Base-by-base conservation (phyloP, 2,113 vertebrate genomes). In the Gambusia holbrooki region DNA sequence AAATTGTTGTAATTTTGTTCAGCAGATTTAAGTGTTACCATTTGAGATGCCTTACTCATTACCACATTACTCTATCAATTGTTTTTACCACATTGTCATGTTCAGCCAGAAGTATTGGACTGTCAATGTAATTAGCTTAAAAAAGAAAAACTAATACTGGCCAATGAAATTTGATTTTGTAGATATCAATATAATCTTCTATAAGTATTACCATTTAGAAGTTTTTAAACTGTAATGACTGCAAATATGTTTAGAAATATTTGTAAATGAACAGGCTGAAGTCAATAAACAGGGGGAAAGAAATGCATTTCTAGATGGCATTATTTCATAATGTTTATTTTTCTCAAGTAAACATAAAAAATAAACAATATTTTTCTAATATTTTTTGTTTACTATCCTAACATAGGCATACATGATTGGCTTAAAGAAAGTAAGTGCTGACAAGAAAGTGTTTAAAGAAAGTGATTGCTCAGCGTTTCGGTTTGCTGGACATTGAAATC, bases 391-490 rank as follows among this genome's bases (percentile, higher is more conserved):
- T 8, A n/a, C 7, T n/a, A 58, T 48, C 22, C 51, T 58, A n/a
- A 8, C 51, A 25, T 1, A 58, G 51, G 51, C 17, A 58, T 11
- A n/a, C n/a, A 11, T 25, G 51, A 58, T 10, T 3, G 17, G 19
- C 51, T 17, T n/a, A 58, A 58, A n/a, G 19, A n/a, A 58, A 58
- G 25, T 6, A n/a, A 14, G 4, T 60, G 22, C 68, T 62, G 62
- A 70, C 27, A 5, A 69, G 40, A 32, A 77, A 60, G 63, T 25
- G 7, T 69, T 37, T 58, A 58, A 58, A 9, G 42, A 10, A 58
- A 9, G 42, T 62, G 66, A 74, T 45, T 29, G 62, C 61, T 82
- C 79, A 73, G 48, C 35, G 37, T 76, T 82, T 37, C 29, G 6
- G 14, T 72, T 68, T 74, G 71, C 51, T 74, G 69, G 32, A 73